Evolutionary conservation across 2,888 invertebrate species (phyloP).

Genomic region (Sarcophaga caerulescens): DNA sequence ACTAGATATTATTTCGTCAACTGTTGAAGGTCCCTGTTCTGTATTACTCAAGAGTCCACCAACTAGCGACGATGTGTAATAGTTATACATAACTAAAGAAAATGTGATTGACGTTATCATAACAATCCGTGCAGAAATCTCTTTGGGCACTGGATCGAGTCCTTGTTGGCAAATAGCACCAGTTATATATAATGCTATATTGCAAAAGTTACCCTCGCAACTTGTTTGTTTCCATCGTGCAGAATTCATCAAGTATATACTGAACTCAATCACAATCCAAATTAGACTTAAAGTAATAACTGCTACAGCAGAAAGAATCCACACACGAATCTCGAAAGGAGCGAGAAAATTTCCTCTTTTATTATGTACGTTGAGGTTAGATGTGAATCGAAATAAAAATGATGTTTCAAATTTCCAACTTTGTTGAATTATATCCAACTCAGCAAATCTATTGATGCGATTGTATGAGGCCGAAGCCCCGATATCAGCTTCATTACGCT

Average conservation of each 20-base stretch:
- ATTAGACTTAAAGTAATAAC: conserved; percentile 71
- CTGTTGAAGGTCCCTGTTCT: conserved; percentile 75
- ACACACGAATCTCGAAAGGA: conserved; percentile 77
- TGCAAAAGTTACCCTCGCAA: conserved; percentile 24
- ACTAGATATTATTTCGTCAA: conserved; percentile 76
- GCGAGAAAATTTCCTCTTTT: conserved; percentile 77
- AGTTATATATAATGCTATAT: conserved; percentile 72
- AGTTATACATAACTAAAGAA: conserved; percentile 78
- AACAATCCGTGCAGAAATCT: conserved; percentile 74
- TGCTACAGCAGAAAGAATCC: conserved; percentile 71
- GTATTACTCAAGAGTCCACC: conserved; percentile 78
- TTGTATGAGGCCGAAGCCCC: conserved; percentile 78
- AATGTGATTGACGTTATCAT: conserved; percentile 75
- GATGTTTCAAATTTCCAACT: conserved; percentile 79
- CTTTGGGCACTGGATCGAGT: conserved; percentile 74
- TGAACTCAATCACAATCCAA: conserved; percentile 73
- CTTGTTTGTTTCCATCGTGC: not conserved
- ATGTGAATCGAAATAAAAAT: conserved; percentile 78
- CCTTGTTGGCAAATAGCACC: conserved; percentile 79
- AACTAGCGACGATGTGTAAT: conserved; percentile 80
- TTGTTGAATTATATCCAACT: conserved; percentile 78
- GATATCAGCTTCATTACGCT: conserved; percentile 79
- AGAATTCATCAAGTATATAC: not conserved
- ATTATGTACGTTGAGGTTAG: conserved; percentile 74
- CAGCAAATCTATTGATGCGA: conserved; percentile 77